Evolutionary conservation across 2,797 vertebrate species (phyloP).

Genomic region (Spinus olivaceus): DNA sequence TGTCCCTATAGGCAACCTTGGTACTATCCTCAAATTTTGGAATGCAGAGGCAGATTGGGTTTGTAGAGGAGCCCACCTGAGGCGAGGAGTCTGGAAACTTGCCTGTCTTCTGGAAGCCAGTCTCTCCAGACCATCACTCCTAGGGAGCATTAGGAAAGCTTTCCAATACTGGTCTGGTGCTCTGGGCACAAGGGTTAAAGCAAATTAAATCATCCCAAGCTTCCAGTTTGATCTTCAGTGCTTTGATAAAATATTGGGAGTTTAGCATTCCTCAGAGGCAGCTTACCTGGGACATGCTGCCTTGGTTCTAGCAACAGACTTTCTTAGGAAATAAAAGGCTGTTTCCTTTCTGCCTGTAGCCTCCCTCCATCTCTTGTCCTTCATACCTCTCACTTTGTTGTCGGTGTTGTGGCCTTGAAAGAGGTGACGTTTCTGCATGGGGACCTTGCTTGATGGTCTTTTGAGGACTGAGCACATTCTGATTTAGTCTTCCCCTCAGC

Average conservation of each 20-base stretch:
- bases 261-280: background rate
- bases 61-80: background rate
- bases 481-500: background rate
- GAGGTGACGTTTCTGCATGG: background rate
- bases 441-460: background rate
- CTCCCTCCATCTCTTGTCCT: background rate
- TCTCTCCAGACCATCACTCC: background rate
- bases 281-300: background rate
- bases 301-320: background rate
- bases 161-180: background rate
- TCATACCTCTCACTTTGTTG: fast-evolving
- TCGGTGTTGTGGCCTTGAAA: background rate
- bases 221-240: background rate
- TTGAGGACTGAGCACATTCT: background rate
- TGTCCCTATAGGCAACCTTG: background rate
- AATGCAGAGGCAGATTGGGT: background rate
- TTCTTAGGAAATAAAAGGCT: background rate
- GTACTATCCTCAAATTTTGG: background rate
- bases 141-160: background rate
- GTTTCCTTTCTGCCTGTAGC: background rate
- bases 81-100: background rate
- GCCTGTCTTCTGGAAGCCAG: background rate
- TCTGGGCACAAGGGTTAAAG: background rate
- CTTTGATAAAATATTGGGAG: background rate
- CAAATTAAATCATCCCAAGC: background rate